Evolutionary conservation across 2,113 vertebrate genomes (phyloP).

Genomic region (Sinocyclocheilus anophthalmus): DNA sequence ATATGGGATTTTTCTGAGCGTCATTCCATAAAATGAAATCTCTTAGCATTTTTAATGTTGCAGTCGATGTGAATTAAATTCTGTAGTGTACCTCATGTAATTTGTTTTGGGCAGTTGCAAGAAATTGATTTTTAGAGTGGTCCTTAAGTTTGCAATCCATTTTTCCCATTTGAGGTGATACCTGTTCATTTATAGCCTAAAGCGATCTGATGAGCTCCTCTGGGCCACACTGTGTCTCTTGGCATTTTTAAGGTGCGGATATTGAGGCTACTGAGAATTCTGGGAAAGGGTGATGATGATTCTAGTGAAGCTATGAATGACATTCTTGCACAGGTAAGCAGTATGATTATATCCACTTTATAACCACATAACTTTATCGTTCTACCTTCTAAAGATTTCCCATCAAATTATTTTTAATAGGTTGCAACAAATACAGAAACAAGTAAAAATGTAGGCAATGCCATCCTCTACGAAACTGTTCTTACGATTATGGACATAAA

Average conservation of each 20-base stretch:
- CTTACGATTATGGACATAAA: constrained; percentile 99
- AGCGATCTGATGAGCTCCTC: neutral
- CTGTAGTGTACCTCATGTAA: neutral
- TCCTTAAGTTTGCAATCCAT: neutral
- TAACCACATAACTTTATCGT: neutral
- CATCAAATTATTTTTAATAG: constrained; percentile 66
- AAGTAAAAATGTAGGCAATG: constrained; percentile 99
- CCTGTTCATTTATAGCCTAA: neutral
- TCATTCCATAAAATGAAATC: neutral
- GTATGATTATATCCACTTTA: neutral
- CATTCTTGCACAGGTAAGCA: constrained; percentile 95
- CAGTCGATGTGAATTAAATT: neutral
- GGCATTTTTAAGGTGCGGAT: constrained; percentile 86
- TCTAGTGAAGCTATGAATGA: constrained; percentile 99
- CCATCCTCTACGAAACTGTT: constrained; percentile 98
- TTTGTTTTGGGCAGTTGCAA: neutral
- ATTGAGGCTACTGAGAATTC: constrained; percentile 95
- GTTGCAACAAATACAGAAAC: constrained; percentile 99
- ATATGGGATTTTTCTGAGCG: no score
- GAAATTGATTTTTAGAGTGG: constrained; percentile 24
- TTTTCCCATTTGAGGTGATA: neutral
- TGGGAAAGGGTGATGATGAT: constrained; percentile 96
- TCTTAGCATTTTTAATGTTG: neutral
- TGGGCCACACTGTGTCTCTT: neutral
- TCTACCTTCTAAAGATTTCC: neutral